Evolutionary conservation across 2,888 invertebrate species (phyloP).

Genomic region (Atherix ibis): DNA sequence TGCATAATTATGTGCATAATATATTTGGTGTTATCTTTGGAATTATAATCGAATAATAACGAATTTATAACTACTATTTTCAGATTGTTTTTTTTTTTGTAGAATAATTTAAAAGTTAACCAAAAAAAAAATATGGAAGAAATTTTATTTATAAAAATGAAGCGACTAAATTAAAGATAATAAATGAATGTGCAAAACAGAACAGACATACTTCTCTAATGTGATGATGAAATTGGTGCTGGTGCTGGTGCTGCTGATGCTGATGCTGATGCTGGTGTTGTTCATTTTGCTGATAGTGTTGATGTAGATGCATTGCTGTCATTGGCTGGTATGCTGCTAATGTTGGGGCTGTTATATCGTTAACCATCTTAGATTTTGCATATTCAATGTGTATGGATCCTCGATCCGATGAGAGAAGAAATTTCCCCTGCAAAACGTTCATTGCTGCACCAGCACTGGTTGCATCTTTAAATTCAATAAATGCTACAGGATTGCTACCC

Average conservation of each 20-base stretch:
- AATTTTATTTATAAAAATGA: no score
- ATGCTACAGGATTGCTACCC: conserved; percentile 78
- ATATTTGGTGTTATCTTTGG: no score
- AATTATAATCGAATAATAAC: no score
- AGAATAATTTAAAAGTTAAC: no score
- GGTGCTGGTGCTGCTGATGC: conserved; percentile 13
- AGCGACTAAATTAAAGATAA: no score
- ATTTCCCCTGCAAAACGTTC: conserved; percentile 88
- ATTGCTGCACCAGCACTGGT: conserved; percentile 83
- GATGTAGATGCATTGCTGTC: conserved; percentile 33
- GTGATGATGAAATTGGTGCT: conserved; percentile 23
- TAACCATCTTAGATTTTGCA: conserved; percentile 98
- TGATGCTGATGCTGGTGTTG: conserved; percentile 18
- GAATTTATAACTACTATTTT: no score
- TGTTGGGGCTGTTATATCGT: conserved; percentile 33
- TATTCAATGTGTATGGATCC: conserved; percentile 97
- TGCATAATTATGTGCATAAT: no score
- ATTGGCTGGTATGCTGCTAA: conserved; percentile 28
- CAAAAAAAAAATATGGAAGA: no score
- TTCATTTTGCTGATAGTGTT: conserved; percentile 20
- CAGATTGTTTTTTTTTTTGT: no score
- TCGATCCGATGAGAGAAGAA: conserved; percentile 88
- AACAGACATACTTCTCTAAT: conserved; percentile 35
- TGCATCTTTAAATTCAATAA: conserved; percentile 93
- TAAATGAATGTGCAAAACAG: no score